A percentile compares a stretch with the other conserved stretches of the same genome.
Evolutionary conservation across 2,888 invertebrate species (phyloP).

Genomic region (Serrognathus titanus): DNA sequence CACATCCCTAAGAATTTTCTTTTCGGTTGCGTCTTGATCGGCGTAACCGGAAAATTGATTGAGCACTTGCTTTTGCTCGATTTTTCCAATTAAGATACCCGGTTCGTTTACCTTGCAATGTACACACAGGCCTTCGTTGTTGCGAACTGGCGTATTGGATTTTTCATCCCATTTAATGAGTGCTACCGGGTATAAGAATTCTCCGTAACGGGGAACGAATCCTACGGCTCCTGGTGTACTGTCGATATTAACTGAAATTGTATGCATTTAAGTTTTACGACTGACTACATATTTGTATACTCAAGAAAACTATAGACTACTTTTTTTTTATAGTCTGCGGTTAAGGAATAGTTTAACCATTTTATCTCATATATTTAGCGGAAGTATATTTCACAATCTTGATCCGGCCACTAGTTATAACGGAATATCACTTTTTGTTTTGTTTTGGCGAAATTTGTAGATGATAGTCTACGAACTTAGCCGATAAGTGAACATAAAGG

Average conservation of each 20-base stretch:
- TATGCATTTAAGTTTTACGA: conserved; percentile 5
- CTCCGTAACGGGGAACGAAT: conserved; percentile 69
- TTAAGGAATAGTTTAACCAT: too few species aligned
- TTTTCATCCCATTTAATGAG: conserved; percentile 64
- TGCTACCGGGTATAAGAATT: conserved; percentile 61
- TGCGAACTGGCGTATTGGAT: conserved; percentile 70
- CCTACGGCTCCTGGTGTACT: conserved; percentile 89
- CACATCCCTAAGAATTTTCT: conserved; percentile 69
- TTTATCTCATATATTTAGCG: too few species aligned
- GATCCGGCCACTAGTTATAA: too few species aligned
- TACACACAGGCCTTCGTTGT: conserved; percentile 69
- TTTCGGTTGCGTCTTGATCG: conserved; percentile 62
- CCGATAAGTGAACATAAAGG: too few species aligned
- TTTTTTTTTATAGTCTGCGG: too few species aligned
- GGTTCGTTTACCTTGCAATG: conserved; percentile 79
- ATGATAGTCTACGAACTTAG: too few species aligned
- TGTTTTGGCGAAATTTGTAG: too few species aligned
- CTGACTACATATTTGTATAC: too few species aligned
- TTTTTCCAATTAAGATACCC: conserved; percentile 79
- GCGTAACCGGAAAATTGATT: conserved; percentile 70
- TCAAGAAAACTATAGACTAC: too few species aligned
- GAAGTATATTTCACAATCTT: too few species aligned
- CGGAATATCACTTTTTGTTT: too few species aligned
- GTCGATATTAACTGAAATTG: conserved; percentile 79
- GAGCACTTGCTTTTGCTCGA: conserved; percentile 51